Percentiles rank a stretch among this genome's conserved stretches.
These are phyloP conservation scores for Sycobia sp. DNA, from an alignment of 1,140 invertebrate species.

Conservation along the genomic window DNA sequence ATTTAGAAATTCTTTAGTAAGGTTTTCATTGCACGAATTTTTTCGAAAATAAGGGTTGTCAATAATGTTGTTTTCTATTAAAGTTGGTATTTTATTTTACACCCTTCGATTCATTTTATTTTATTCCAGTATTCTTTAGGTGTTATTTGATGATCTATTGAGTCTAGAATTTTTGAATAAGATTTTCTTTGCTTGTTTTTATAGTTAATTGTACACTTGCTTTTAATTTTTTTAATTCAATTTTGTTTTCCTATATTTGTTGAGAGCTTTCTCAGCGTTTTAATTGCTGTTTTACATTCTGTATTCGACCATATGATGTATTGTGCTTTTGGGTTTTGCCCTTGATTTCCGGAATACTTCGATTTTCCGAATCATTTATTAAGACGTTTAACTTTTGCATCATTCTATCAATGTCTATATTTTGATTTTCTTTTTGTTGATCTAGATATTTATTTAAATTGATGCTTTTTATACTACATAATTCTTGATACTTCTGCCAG, in stretches of 20 bases:
- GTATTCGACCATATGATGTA: neutral
- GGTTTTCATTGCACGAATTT: no score
- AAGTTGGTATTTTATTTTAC: no score
- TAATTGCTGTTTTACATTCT: conserved; percentile 1
- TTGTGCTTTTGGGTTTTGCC: neutral
- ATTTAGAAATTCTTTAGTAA: no score
- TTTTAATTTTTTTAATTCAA: conserved; percentile 9
- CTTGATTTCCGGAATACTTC: conserved; percentile 1
- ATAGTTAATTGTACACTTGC: neutral
- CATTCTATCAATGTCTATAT: neutral
- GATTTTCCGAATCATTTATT: neutral
- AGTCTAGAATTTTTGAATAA: neutral
- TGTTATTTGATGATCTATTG: neutral
- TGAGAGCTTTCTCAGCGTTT: neutral
- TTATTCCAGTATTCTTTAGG: neutral
- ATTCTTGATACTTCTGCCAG: neutral
- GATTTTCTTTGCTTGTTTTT: no score
- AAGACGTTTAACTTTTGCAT: neutral
- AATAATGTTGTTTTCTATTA: no score
- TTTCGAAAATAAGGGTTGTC: no score
- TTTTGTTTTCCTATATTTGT: conserved; percentile 9
- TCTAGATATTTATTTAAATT: neutral
- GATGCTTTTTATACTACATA: neutral
- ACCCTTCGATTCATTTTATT: no score
- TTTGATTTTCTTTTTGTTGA: neutral